Evolutionary conservation across 1,140 invertebrate species (phyloP), one percentile per base, ranked within the genome.

Genomic region (Lepidurus arcticus): DNA sequence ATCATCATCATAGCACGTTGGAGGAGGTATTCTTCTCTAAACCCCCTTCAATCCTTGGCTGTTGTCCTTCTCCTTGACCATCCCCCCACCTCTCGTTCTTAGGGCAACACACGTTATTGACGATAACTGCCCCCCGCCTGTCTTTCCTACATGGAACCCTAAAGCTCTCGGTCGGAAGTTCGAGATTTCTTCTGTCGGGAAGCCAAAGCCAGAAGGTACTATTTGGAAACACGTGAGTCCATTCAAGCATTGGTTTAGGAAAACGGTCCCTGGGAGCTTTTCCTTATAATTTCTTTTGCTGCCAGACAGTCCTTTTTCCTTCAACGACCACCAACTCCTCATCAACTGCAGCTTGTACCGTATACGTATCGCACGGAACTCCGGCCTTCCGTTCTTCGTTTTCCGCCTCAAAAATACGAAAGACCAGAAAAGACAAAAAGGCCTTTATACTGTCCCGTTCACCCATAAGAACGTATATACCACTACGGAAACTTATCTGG

Each of bases 181-280:
- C n/a, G 21, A 9, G 53, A 65, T 13, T 65, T 21, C 53, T 13
- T 13, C 13, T 47, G 16, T 4, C 34, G 34, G 4, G 34, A 34
- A 34, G 34, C 34, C 34, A 34, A 34, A 65, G 53, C 53, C 53
- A 65, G 16, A 16, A 65, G 53, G 9, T 34, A 65, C 16, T 16
- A 65, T 65, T 65, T 65, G 53, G 21, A 65, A 65, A 65, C 53
- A 65, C 53, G 13, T 7, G 21, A 65, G 53, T 65, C 53, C 53
- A 65, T 65, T 65, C 21, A 21, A 65, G 13, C 53, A 65, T 65
- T 65, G 53, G 21, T 65, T 65, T 21, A 65, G 16, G 53, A 65
- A 65, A 65, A 16, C 53, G 53, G 6, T 65, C 13, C 21, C 53
- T n/a, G 16, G 21, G 13, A 65, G 34, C 34, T 4, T 34, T 34